Conservation (phyloP, 1,140 invertebrate species). For the Panulirus ornatus region DNA sequence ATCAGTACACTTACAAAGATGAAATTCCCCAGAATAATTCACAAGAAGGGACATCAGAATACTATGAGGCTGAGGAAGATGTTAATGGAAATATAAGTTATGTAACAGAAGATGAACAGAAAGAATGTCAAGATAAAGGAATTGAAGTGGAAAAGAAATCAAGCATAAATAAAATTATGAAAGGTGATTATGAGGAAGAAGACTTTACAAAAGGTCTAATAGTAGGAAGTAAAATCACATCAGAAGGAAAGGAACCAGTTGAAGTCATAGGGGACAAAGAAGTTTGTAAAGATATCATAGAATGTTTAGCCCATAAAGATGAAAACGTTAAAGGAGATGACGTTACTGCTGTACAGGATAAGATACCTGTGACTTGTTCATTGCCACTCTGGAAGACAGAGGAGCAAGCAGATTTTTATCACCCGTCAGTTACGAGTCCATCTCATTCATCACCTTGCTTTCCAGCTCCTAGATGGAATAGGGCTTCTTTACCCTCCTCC, state of each 20-base stretch:
- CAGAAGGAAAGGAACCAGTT: neutral
- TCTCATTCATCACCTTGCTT: neutral
- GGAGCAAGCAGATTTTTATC: no score
- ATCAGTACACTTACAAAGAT: constrained; percentile 9
- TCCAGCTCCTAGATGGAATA: neutral
- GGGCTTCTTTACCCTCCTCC: constrained; percentile 5
- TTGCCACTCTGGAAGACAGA: neutral
- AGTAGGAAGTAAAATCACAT: no score
- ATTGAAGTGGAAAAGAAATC: neutral
- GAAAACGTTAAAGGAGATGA: neutral
- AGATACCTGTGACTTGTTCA: neutral
- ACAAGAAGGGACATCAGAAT: neutral
- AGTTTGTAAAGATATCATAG: neutral
- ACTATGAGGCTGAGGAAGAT: constrained; percentile 33
- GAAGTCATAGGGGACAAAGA: neutral
- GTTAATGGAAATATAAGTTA: constrained; percentile 58
- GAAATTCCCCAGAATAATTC: neutral
- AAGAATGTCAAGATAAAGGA: neutral
- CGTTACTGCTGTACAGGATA: neutral
- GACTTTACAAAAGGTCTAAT: neutral
- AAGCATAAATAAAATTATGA: neutral
- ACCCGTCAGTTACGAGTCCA: neutral
- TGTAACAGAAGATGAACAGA: neutral
- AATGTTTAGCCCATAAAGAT: neutral
- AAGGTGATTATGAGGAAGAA: neutral